These are phyloP conservation scores for Carcharodon carcharias DNA, from an alignment of 2,797 vertebrate species.

Conservation along the genomic window DNA sequence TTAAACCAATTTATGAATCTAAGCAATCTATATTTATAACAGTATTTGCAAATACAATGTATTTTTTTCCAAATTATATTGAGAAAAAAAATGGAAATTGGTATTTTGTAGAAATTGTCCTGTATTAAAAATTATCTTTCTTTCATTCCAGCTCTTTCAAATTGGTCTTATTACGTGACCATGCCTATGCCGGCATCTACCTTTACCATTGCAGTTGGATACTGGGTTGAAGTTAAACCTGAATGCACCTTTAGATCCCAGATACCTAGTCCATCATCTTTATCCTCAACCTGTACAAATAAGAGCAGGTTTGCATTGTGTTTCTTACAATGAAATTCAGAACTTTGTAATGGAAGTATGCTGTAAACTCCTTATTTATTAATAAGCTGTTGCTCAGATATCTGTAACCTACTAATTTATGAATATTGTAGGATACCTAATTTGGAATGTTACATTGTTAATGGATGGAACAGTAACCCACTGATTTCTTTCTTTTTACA, in stretches of 20 bases:
- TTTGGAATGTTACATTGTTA: background rate
- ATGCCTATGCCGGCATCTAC: slow-evolving; percentile 98
- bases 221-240: slow-evolving; percentile 69
- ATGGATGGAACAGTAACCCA: background rate
- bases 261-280: slow-evolving; percentile 41
- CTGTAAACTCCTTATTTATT: background rate
- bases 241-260: slow-evolving; percentile 44
- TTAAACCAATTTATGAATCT: background rate
- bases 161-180: slow-evolving; percentile 87
- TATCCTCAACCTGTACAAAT: slow-evolving; percentile 40
- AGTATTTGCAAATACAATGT: background rate
- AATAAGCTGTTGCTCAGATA: background rate
- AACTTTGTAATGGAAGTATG: background rate
- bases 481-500: background rate
- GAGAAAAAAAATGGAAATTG: background rate
- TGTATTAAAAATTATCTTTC: slow-evolving; percentile 33
- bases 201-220: slow-evolving; percentile 84
- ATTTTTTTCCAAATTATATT: background rate
- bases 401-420: background rate
- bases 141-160: slow-evolving; percentile 57
- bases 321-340: slow-evolving; percentile 36
- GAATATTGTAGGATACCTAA: background rate
- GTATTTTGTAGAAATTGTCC: background rate
- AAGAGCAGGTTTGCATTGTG: slow-evolving; percentile 55
- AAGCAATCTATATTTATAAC: background rate